Base-by-base conservation (phyloP, 2,797 vertebrate genomes). In the Argentina silus region DNA sequence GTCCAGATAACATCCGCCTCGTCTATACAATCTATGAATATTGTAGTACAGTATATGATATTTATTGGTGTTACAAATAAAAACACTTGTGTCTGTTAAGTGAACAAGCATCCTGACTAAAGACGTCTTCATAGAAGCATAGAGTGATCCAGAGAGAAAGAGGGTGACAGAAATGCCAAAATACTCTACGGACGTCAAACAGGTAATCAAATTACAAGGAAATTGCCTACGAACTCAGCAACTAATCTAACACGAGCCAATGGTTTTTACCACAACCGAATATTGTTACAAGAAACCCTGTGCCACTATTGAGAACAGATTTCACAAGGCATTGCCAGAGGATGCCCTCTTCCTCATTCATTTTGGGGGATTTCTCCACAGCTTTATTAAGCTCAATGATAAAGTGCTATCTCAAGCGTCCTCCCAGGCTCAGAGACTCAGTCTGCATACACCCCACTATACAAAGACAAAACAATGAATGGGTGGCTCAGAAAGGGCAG, bases 381-480 rank as follows among this genome's bases (percentile, higher is more conserved):
- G 43, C 21, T 17, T 5, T 6, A 60, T 55, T 15, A 17, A 3
- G 8, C 48, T 43, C 7, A n/a, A 43, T 43, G 48, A 55, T 51
- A 47, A 23, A 1, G 5, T 48, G 19, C 23, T 15, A 15, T 43
- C 47, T 43, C 8, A 19, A 59, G 12, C 21, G 15, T 68, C 47
- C 0, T 17, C 1, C n/a, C 11, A 9, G 10, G 53, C 6, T 57
- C 36, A 17, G 43, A 45, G 15, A 70, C 44, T 56, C 50, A 19
- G 9, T 21, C 21, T 59, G 6, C 3, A 17, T 9, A 56, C 42
- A 44, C 45, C 15, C 10, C 21, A 51, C 5, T 50, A 15, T 12
- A 61, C 6, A 71, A 15, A 70, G 17, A 55, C 21, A 43, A 7
- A 11, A 23, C 48, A 56, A 76, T 70, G 50, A 70, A 55, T 68